Conservation (phyloP, 2,797 vertebrate species). For the Falco columbarius region DNA sequence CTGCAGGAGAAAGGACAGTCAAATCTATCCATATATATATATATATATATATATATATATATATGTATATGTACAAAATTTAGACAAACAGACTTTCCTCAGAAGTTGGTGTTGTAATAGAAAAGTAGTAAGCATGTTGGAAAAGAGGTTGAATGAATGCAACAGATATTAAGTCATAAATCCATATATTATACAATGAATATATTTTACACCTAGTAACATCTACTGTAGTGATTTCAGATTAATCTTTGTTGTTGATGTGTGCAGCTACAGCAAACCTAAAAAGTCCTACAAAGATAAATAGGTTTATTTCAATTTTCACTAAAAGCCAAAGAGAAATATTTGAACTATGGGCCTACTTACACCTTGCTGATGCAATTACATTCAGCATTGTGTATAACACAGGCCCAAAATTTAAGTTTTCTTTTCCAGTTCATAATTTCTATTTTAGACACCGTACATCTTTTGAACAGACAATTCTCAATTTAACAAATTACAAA, state of each 20-base stretch:
- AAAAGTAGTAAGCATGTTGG: neutral
- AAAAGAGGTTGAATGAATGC: neutral
- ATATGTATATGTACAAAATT: neutral
- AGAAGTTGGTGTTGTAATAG: fast-evolving
- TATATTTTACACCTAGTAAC: neutral
- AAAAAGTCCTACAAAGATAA: neutral
- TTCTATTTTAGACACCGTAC: neutral
- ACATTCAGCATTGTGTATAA: neutral
- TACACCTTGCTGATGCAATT: neutral
- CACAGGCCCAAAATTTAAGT: neutral
- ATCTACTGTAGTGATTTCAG: neutral
- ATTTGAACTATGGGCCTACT: neutral
- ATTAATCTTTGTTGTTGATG: neutral
- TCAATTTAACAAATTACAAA: neutral
- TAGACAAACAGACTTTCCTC: neutral
- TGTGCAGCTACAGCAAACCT: neutral
- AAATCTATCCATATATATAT: too few relatives aligned
- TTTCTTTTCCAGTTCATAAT: neutral
- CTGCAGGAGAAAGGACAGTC: neutral
- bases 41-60: fast-evolving
- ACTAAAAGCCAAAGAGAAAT: neutral
- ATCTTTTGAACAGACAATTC: neutral
- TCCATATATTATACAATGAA: neutral
- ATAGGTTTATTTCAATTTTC: neutral
- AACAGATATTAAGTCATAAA: neutral